These are phyloP conservation scores for Porites evermanni DNA, from an alignment of 92 coral and sea anemone genomes.

Conservation along the genomic window DNA sequence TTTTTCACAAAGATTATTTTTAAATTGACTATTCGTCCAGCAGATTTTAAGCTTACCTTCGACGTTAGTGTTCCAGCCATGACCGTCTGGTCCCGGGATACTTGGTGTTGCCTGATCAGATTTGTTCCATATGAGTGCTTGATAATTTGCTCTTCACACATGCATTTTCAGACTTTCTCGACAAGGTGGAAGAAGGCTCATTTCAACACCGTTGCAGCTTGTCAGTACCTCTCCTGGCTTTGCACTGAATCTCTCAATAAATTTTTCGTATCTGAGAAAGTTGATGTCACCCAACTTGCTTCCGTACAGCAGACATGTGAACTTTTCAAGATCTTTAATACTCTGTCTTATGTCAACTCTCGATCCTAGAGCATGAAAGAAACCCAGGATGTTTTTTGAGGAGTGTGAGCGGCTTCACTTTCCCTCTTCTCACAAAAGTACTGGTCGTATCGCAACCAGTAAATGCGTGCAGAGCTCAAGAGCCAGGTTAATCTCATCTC, in stretches of 20 bases:
- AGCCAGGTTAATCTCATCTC: slow-evolving; percentile 45
- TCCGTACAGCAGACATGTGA: slow-evolving; percentile 32
- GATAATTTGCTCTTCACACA: slow-evolving; percentile 22
- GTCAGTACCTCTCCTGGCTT: too few species aligned
- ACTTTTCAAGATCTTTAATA: not conserved
- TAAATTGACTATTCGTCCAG: too few species aligned
- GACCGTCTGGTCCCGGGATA: too few species aligned
- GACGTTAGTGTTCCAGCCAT: too few species aligned
- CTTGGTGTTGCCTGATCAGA: not conserved
- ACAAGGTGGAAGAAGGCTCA: not conserved
- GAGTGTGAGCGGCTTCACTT: too few species aligned
- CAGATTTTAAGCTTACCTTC: too few species aligned
- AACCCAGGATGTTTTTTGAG: too few species aligned
- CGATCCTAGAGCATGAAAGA: too few species aligned
- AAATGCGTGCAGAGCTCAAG: slow-evolving; percentile 39
- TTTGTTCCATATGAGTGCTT: slow-evolving; percentile 19
- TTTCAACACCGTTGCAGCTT: too few species aligned
- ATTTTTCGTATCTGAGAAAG: not conserved
- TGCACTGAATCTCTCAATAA: too few species aligned
- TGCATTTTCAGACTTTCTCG: slow-evolving; percentile 29
- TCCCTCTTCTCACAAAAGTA: not conserved
- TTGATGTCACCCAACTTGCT: slow-evolving; percentile 40
- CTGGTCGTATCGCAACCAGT: slow-evolving; percentile 46
- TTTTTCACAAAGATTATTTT: too few species aligned
- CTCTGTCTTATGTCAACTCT: too few species aligned